phyloP scores from a whole-genome alignment of 2,113 vertebrate genomes.

The Myocastor coypus region DNA sequence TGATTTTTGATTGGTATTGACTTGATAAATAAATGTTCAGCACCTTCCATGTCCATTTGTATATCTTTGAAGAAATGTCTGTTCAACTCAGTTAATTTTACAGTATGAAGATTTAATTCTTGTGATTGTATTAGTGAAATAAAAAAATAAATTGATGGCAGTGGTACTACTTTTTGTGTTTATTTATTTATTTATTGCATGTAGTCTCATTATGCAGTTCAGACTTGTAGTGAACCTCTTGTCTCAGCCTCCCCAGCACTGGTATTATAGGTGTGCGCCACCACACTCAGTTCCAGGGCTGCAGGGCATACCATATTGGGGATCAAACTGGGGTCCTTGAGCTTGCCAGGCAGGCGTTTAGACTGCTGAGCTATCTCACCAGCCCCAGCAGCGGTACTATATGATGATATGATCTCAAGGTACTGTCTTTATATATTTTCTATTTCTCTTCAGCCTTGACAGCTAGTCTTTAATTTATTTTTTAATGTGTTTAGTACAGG shows the following conservation, averaged over 20 bases:
- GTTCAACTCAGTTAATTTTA: background rate
- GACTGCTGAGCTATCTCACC: too few species aligned
- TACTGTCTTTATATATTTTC: background rate
- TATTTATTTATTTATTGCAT: too few species aligned
- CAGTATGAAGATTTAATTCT: conserved; percentile 27
- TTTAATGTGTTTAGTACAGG: too few species aligned
- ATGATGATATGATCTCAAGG: background rate
- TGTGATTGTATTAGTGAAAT: background rate
- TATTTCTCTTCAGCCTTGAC: background rate
- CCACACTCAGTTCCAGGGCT: too few species aligned
- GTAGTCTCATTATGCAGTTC: too few species aligned
- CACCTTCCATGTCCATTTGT: background rate
- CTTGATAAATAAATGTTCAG: background rate
- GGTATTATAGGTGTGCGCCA: too few species aligned
- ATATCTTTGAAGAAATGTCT: conserved; percentile 1
- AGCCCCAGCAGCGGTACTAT: background rate
- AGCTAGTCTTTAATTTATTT: background rate
- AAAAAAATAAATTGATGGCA: background rate
- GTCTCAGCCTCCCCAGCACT: too few species aligned
- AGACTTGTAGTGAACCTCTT: too few species aligned
- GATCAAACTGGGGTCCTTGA: too few species aligned
- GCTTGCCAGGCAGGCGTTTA: too few species aligned
- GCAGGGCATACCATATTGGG: too few species aligned
- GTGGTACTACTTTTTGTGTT: background rate
- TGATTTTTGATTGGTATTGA: conserved; percentile 6